Conservation (phyloP, 2,888 invertebrate species). For the Strigamia maritima region DNA sequence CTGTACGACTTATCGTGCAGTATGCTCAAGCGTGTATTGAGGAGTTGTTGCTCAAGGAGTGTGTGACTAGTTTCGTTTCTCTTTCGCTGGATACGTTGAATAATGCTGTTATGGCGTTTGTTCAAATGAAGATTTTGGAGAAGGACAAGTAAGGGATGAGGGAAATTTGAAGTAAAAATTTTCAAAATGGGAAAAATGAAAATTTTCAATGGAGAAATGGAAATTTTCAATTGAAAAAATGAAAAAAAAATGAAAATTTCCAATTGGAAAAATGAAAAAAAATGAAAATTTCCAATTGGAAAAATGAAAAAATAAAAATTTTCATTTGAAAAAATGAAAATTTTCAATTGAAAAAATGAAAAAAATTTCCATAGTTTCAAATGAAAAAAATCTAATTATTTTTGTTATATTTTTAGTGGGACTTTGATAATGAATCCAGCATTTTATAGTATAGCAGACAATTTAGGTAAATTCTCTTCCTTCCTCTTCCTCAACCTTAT, state of each 20-base stretch:
- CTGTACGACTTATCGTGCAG: neutral
- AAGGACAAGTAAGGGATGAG: neutral
- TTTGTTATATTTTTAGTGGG: no score
- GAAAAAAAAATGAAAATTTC: no score
- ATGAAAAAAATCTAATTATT: no score
- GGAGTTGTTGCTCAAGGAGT: neutral
- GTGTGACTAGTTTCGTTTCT: neutral
- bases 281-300: no score
- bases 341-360: no score
- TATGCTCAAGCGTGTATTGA: slow-evolving; percentile 31
- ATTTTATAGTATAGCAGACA: neutral
- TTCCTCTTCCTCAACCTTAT: neutral
- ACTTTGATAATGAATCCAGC: neutral
- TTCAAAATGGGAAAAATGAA: no score
- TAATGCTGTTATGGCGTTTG: neutral
- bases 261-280: no score
- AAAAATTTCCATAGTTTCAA: no score
- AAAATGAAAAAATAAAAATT: no score
- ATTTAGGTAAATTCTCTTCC: neutral
- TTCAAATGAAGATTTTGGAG: neutral
- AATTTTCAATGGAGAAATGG: no score
- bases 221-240: no score
- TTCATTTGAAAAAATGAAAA: no score
- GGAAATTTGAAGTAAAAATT: neutral
- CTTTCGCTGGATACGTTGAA: slow-evolving; percentile 9